Evolutionary conservation across 2,113 vertebrate genomes (phyloP).

Genomic region (Erinaceus europaeus): DNA sequence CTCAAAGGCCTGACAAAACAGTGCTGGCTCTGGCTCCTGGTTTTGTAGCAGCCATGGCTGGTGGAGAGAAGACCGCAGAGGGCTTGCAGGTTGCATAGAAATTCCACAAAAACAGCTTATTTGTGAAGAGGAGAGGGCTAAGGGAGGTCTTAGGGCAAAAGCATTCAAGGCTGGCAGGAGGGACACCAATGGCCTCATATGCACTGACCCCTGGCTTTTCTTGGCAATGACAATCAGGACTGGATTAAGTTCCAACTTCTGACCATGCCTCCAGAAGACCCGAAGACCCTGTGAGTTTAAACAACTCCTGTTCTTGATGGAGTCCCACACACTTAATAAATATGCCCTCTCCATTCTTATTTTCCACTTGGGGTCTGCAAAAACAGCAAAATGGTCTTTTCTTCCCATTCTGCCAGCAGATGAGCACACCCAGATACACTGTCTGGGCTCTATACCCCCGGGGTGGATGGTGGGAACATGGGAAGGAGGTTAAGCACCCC

Average conservation of each 20-base stretch:
- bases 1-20: neutral
- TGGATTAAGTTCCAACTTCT: neutral
- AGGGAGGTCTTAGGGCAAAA: neutral
- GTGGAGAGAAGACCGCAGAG: no score
- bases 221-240: neutral
- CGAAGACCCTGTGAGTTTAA: neutral
- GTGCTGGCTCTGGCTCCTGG: neutral
- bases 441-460: rapidly evolving
- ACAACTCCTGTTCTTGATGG: neutral
- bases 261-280: neutral
- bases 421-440: neutral
- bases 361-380: neutral
- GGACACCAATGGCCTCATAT: neutral
- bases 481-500: neutral
- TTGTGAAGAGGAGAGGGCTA: neutral
- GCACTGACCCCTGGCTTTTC: neutral
- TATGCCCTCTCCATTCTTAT: neutral
- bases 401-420: neutral
- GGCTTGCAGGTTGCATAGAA: rapidly evolving
- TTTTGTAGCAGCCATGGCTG: neutral
- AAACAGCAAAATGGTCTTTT: neutral
- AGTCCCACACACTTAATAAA: neutral
- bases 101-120: neutral
- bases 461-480: rapidly evolving
- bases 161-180: no score